These are phyloP conservation scores for Pristionchus pacificus DNA, from an alignment of 1,140 invertebrate species.

Conservation along the genomic window DNA sequence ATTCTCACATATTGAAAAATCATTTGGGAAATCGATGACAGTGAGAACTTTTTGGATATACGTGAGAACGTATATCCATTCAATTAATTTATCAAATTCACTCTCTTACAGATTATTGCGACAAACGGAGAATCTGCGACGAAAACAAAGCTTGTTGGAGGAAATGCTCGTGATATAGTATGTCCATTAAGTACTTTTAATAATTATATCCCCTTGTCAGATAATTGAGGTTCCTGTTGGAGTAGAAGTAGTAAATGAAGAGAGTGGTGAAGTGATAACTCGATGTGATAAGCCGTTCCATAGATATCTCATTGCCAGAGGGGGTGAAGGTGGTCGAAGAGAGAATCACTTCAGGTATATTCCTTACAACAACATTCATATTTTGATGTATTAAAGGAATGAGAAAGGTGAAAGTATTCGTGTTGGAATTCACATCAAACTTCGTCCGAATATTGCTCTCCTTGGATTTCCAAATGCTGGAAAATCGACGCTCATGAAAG, in stretches of 20 bases:
- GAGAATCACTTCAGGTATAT: conserved; percentile 42
- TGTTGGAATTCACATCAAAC: conserved; percentile 45
- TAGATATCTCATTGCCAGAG: conserved; percentile 48
- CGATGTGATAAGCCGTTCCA: conserved; percentile 37
- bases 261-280: conserved; percentile 33
- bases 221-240: conserved; percentile 50
- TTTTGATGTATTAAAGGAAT: conserved; percentile 43
- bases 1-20: not conserved
- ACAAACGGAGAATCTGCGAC: too few species aligned
- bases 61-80: too few species aligned
- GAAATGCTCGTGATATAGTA: too few species aligned
- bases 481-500: conserved; percentile 43
- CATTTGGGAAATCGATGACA: not conserved
- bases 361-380: conserved; percentile 8
- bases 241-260: conserved; percentile 48
- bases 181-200: too few species aligned
- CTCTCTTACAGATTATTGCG: too few species aligned
- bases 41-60: not conserved
- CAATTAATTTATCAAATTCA: too few species aligned
- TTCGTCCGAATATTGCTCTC: conserved; percentile 50
- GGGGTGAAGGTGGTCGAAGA: conserved; percentile 46
- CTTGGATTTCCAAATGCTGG: conserved; percentile 56
- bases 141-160: too few species aligned
- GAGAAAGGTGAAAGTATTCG: conserved; percentile 37
- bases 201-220: too few species aligned